Evolutionary conservation across 2,113 vertebrate species (phyloP), one percentile per base, ranked within the genome.

Genomic region (Oreochromis tanganicae): DNA sequence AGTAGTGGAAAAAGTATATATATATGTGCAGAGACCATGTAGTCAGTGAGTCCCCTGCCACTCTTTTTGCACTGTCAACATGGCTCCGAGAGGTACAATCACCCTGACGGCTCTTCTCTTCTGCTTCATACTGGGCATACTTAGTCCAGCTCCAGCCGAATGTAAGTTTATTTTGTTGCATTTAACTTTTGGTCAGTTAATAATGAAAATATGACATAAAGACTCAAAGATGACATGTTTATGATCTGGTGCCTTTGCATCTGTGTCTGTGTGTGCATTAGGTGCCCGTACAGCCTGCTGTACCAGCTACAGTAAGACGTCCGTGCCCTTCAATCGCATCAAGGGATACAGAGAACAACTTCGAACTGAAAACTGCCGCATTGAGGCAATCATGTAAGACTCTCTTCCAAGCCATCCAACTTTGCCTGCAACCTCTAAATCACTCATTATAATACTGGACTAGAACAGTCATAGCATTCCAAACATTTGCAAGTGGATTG

Each of bases 331-430:
- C 41, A 16, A 56, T 0, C 9, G 19, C 1, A 95, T 97, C 41
- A 93, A 56, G 54, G 96, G 96, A 80, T 96, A 85, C 89, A 90
- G 85, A 6, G 91, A 93, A 68, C 96, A n/a, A n/a, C n/a, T n/a
- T n/a, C n/a, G n/a, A n/a, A n/a, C n/a, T n/a, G 96, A 96, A 85
- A 88, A 94, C 79, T 97, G 97, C 27, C 89, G 89, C 83, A 95
- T 97, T 4, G 86, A 95, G 3, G 96, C 96, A 1, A 93, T 97
- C 92, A 95, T 97, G 97, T 97, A 94, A 96, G 97, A 88, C 14
- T 68, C 8, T 46, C 2, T 5, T 13, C 12, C 3, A 48, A 36
- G 36, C 4, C 59, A 24, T 6, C 4, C 1, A 54, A n/a, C 0
- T 32, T 11, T 34, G 2, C 24, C 12, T 1, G 55, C 9, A 83